A percentile compares a stretch with the other conserved stretches of the same genome.
Evolutionary conservation across 2,113 vertebrate genomes (phyloP).

Genomic region (Pyxicephalus adspersus): DNA sequence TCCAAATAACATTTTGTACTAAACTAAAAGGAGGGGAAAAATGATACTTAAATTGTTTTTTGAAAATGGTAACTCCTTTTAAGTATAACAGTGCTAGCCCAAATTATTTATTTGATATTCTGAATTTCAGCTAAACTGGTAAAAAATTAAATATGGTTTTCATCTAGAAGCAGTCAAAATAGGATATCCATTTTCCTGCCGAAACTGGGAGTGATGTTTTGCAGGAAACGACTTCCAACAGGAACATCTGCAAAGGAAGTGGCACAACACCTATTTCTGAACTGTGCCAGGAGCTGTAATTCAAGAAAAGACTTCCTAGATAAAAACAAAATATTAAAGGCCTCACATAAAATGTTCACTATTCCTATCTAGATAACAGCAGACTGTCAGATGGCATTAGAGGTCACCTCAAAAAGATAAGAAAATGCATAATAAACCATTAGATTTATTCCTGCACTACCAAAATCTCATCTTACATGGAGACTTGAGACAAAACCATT

Average conservation of each 20-base stretch:
- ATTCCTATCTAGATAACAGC: not conserved
- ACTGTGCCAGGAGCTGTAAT: not conserved
- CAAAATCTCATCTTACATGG: too few species aligned
- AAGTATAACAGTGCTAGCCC: too few species aligned
- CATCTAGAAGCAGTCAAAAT: constrained; percentile 10
- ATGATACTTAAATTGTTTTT: too few species aligned
- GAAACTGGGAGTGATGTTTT: not conserved
- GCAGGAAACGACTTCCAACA: constrained; percentile 11
- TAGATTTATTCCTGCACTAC: too few species aligned
- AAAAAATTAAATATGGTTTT: not conserved
- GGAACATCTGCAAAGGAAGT: constrained; percentile 31
- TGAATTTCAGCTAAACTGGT: not conserved
- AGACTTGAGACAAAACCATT: too few species aligned
- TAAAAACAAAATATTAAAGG: not conserved
- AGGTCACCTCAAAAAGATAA: too few species aligned
- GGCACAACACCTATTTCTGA: not conserved
- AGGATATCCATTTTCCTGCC: not conserved
- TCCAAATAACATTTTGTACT: too few species aligned
- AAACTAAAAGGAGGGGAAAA: too few species aligned
- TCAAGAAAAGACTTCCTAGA: not conserved
- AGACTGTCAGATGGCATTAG: too few species aligned
- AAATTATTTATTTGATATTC: not conserved
- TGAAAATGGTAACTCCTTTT: too few species aligned
- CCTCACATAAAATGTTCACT: not conserved
- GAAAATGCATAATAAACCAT: too few species aligned